Conservation (phyloP, 2,113 vertebrate species). For the Aythya baeri region DNA sequence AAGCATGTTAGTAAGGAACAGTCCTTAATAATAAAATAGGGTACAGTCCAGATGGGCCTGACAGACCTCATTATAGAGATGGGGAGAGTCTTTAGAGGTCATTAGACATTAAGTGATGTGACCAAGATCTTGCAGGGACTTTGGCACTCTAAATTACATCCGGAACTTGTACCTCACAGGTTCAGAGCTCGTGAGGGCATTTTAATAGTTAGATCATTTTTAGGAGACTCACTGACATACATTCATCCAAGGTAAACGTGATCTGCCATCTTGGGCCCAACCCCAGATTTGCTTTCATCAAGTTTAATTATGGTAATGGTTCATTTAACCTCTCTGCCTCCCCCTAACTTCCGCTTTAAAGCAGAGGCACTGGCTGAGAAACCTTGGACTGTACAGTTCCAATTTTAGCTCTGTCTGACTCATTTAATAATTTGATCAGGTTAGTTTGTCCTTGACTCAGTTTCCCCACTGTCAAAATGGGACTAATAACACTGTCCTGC, state of each 20-base stretch:
- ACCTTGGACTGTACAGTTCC: constrained; percentile 58
- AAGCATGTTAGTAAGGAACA: constrained; percentile 31
- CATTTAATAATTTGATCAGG: constrained; percentile 56
- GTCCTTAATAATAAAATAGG: constrained; percentile 21
- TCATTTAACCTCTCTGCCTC: constrained; percentile 67
- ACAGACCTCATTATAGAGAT: constrained; percentile 35
- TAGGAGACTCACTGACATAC: constrained; percentile 14
- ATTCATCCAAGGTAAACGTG: constrained; percentile 58
- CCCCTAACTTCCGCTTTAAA: constrained; percentile 56
- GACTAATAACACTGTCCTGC: constrained; percentile 56
- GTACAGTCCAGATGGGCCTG: neutral
- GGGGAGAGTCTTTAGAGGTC: constrained; percentile 24
- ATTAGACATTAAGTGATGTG: constrained; percentile 40
- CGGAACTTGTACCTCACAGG: constrained; percentile 1
- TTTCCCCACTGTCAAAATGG: constrained; percentile 61
- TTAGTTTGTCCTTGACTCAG: constrained; percentile 70
- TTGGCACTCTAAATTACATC: constrained; percentile 40
- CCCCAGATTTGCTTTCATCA: constrained; percentile 66
- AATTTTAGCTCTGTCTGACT: constrained; percentile 68
- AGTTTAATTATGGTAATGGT: constrained; percentile 68
- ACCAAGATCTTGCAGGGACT: constrained; percentile 31
- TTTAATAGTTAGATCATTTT: constrained; percentile 46
- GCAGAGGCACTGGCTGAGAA: constrained; percentile 46
- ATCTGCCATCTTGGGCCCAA: constrained; percentile 67
- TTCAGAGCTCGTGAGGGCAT: constrained; percentile 29